phyloP scores from a whole-genome alignment of 1,140 invertebrate genomes.

The Penaeus vannamei region DNA sequence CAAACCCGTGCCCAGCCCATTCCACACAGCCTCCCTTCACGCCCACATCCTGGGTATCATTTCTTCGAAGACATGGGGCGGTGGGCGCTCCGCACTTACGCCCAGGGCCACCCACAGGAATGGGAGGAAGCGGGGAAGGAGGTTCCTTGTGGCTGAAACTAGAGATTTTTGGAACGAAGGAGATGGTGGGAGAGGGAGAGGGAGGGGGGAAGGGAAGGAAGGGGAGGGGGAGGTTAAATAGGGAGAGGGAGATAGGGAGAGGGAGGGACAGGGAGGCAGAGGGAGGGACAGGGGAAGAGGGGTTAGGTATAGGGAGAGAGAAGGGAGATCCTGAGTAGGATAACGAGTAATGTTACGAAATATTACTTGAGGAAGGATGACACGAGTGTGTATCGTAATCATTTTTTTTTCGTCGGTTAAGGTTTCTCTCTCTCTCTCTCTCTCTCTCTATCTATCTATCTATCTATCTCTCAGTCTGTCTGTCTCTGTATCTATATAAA shows the following conservation, averaged over 20 bases:
- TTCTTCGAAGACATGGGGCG: neutral
- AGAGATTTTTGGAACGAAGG: neutral
- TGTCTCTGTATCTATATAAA: too few species aligned
- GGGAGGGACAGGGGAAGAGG: neutral
- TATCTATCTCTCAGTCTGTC: too few species aligned
- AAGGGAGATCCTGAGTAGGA: neutral
- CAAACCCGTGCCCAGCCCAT: too few species aligned
- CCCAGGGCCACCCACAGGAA: constrained; percentile 33
- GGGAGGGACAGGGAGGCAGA: neutral
- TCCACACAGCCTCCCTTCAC: too few species aligned
- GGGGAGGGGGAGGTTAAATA: neutral
- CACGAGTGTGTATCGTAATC: too few species aligned
- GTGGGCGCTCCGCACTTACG: neutral
- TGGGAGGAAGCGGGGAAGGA: constrained; percentile 9
- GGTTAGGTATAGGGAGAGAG: neutral
- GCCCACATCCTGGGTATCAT: constrained; percentile 52
- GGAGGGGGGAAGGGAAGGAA: constrained; percentile 21
- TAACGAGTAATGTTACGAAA: too few species aligned
- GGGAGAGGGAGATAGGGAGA: neutral
- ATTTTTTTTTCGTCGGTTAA: too few species aligned
- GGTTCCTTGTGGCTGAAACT: neutral
- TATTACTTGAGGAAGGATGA: too few species aligned
- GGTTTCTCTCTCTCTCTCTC: too few species aligned
- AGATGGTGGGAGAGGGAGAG: constrained; percentile 30
- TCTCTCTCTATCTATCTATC: too few species aligned